Percentiles rank a stretch among this genome's conserved stretches.
Evolutionary conservation across 2,888 invertebrate species (phyloP).

Genomic region (Pristionchus entomophagus): DNA sequence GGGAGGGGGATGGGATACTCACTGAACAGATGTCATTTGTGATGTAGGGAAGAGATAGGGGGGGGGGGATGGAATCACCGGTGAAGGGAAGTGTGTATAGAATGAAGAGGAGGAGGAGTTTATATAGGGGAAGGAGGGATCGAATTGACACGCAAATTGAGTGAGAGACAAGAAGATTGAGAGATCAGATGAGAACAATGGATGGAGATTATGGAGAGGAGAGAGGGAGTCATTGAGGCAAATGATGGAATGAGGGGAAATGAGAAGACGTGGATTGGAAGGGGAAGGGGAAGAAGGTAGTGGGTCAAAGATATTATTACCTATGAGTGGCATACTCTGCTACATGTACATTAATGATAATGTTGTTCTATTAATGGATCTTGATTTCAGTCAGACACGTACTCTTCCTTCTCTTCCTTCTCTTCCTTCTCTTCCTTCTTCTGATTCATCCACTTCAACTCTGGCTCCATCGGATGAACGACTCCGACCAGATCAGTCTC

Average conservation of each 20-base stretch:
- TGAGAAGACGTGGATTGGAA: not conserved
- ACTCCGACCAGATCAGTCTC: not conserved
- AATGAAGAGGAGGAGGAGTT: not conserved
- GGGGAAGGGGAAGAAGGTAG: not conserved
- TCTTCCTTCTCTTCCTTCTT: not conserved
- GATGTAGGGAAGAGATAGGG: not conserved
- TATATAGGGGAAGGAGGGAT: not conserved
- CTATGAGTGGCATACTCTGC: not conserved
- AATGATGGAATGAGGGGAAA: not conserved
- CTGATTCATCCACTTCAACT: not conserved
- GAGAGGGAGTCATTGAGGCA: not conserved
- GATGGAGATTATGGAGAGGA: not conserved
- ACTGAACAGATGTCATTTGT: constrained; percentile 21
- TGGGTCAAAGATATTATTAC: not conserved
- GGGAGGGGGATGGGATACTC: not conserved
- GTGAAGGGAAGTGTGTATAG: not conserved
- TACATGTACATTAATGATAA: not conserved
- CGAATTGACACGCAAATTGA: not conserved
- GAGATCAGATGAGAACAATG: not conserved
- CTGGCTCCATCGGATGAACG: not conserved
- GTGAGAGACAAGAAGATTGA: not conserved
- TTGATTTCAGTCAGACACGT: no score
- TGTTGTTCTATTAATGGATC: not conserved
- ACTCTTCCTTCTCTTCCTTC: no score
- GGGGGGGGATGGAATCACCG: not conserved